These are phyloP conservation scores for Scylla paramamosain DNA, from an alignment of 1,140 invertebrate species.

Conservation along the genomic window DNA sequence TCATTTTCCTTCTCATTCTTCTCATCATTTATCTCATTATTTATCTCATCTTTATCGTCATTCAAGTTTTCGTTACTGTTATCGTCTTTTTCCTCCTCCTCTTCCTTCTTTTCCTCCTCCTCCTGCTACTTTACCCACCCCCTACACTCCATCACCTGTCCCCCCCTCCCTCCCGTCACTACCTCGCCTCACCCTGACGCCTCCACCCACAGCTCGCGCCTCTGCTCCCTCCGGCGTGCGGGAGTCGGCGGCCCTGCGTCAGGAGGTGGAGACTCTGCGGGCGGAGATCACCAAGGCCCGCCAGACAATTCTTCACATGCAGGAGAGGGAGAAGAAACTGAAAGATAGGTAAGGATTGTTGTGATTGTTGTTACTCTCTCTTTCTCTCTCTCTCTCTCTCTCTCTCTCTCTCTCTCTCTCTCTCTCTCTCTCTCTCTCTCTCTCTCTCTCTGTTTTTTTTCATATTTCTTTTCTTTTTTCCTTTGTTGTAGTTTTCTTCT, in stretches of 20 bases:
- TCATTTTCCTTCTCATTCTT: too few relatives aligned
- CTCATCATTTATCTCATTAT: too few relatives aligned
- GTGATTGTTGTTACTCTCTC: not conserved
- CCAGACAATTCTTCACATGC: conserved; percentile 81
- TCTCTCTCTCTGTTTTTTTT: not conserved
- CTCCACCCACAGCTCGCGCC: not conserved
- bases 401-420: not conserved
- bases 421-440: not conserved
- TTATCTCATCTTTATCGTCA: too few relatives aligned
- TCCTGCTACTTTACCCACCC: too few relatives aligned
- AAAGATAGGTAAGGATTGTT: conserved; percentile 71
- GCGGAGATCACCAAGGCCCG: conserved; percentile 81
- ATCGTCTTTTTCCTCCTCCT: too few relatives aligned
- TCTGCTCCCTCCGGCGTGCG: conserved; percentile 59
- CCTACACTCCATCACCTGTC: not conserved
- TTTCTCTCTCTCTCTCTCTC: not conserved
- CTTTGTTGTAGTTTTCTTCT: not conserved
- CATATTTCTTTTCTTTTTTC: not conserved
- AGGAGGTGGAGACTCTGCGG: conserved; percentile 81
- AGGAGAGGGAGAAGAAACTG: conserved; percentile 81
- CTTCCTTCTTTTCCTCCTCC: too few relatives aligned
- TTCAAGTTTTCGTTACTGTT: too few relatives aligned
- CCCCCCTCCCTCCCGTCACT: not conserved
- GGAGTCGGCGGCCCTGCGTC: conserved; percentile 70
- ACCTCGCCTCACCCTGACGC: not conserved